A percentile compares a stretch with the other conserved stretches of the same genome.
These are phyloP conservation scores for Catalaphyllia jardinei DNA, from an alignment of 64 coral and sea anemone genomes.

Conservation along the genomic window DNA sequence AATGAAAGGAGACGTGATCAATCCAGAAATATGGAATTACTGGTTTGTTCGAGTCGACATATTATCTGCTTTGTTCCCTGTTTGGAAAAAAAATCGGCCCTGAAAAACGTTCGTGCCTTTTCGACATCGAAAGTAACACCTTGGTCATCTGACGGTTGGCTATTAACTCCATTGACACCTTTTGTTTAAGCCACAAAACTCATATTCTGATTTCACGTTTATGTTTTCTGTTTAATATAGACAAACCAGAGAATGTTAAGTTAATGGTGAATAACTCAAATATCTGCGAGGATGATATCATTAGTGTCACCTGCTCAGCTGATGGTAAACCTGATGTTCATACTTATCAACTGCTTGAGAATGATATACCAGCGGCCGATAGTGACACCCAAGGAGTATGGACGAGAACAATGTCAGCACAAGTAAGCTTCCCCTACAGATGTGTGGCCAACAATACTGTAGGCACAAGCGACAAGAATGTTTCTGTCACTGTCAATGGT, in stretches of 20 bases:
- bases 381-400: background rate
- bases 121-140: too few species aligned
- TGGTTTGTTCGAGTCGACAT: too few species aligned
- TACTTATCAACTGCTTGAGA: conserved; percentile 6
- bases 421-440: background rate
- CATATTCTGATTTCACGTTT: too few species aligned
- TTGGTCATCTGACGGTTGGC: too few species aligned
- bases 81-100: too few species aligned
- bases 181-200: too few species aligned
- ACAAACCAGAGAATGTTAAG: background rate
- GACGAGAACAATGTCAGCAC: background rate
- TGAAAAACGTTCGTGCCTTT: too few species aligned
- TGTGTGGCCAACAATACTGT: conserved; percentile 17
- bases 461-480: background rate
- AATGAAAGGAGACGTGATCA: too few species aligned
- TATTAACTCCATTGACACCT: too few species aligned
- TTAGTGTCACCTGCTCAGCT: background rate
- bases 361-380: background rate
- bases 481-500: background rate
- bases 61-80: too few species aligned
- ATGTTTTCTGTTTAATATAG: background rate
- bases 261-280: background rate
- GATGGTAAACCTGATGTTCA: background rate
- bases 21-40: too few species aligned
- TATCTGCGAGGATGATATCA: background rate